These are phyloP conservation scores for Tokudaia muenninki DNA, from an alignment of 2,797 vertebrate genomes.

Conservation along the genomic window DNA sequence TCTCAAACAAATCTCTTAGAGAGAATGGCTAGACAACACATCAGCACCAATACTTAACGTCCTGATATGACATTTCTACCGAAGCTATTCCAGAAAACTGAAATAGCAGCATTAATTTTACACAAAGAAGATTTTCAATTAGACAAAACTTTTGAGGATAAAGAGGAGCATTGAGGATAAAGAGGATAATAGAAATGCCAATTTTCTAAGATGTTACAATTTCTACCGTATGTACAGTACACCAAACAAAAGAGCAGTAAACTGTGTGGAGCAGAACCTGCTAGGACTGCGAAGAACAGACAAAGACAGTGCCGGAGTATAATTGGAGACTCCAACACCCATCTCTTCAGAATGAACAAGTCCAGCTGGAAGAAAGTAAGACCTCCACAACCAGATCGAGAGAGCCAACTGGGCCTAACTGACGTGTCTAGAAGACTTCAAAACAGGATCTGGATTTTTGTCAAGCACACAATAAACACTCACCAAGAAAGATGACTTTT, in stretches of 20 bases:
- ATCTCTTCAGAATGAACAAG: neutral
- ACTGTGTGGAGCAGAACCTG: neutral
- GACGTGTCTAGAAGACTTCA: neutral
- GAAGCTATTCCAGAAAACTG: neutral
- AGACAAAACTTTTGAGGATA: neutral
- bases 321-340: neutral
- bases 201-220: neutral
- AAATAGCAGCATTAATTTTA: neutral
- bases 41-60: neutral
- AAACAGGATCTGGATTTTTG: neutral
- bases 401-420: too few relatives aligned
- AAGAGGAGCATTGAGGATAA: neutral
- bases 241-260: neutral
- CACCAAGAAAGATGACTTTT: neutral
- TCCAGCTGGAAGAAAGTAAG: neutral
- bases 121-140: neutral
- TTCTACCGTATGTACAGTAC: too few relatives aligned
- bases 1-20: neutral
- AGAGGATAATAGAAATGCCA: neutral
- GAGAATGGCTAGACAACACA: neutral
- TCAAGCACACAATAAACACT: neutral
- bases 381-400: neutral
- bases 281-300: neutral
- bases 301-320: too few relatives aligned
- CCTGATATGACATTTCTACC: neutral